Percentiles rank a stretch among this genome's conserved stretches.
These are phyloP conservation scores for Arnoldichthys spilopterus DNA, from an alignment of 2,797 vertebrate species.

Conservation along the genomic window DNA sequence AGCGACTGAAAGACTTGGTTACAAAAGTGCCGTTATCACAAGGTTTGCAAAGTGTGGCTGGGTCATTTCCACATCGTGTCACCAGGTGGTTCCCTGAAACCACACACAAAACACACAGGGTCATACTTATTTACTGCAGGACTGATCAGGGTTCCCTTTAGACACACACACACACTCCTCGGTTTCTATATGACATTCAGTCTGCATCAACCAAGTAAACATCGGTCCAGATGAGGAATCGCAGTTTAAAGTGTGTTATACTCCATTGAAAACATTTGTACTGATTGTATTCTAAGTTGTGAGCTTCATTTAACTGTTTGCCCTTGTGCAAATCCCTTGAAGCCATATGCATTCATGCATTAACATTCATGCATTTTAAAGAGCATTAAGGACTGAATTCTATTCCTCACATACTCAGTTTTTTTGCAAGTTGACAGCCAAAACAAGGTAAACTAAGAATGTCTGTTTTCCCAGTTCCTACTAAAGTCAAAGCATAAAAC, in stretches of 20 bases:
- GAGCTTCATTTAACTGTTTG: neutral
- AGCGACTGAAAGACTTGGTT: rapidly evolving
- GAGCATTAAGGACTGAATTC: too few species aligned
- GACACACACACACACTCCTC: too few species aligned
- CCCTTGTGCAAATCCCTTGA: neutral
- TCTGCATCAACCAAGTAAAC: neutral
- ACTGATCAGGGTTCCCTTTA: neutral
- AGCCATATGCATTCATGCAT: neutral
- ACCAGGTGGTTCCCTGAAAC: constrained; percentile 68
- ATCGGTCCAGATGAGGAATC: neutral
- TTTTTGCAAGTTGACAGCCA: neutral
- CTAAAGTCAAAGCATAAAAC: neutral
- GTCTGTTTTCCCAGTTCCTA: neutral
- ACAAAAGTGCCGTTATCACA: constrained; percentile 59
- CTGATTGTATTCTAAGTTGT: too few species aligned
- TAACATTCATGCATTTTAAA: neutral
- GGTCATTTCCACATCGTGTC: rapidly evolving
- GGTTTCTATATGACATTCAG: neutral
- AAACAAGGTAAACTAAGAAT: neutral
- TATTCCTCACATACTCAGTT: neutral
- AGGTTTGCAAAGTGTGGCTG: constrained; percentile 60
- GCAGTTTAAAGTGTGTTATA: neutral
- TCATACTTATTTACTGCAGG: neutral
- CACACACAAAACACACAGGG: constrained; percentile 31
- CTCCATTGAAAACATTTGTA: neutral